Evolutionary conservation across 2,888 invertebrate species (phyloP).

Genomic region (Eupithecia tripunctaria): DNA sequence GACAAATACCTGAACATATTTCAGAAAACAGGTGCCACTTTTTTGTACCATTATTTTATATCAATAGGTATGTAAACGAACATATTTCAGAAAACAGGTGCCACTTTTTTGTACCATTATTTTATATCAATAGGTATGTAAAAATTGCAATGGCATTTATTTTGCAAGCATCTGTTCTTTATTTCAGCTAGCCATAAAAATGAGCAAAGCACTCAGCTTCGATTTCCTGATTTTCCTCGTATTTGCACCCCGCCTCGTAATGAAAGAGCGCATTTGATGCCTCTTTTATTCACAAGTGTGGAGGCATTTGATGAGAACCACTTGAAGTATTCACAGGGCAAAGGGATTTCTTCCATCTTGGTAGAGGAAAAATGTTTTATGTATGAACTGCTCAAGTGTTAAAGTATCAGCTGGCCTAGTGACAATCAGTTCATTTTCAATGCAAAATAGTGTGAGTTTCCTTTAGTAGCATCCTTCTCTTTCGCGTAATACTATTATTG

Average conservation of each 20-base stretch:
- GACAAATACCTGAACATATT: not conserved
- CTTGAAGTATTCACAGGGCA: not conserved
- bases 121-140: not conserved
- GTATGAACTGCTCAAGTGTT: slow-evolving; percentile 1
- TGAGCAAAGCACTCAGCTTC: slow-evolving; percentile 1
- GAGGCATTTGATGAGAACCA: slow-evolving; percentile 11
- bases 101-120: not conserved
- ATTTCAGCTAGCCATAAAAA: slow-evolving; percentile 3
- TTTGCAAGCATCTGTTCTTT: slow-evolving; percentile 6
- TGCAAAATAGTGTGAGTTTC: not conserved
- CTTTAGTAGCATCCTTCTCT: not conserved
- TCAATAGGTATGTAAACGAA: not conserved
- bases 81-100: not conserved
- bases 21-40: not conserved
- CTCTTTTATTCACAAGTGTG: slow-evolving; percentile 18
- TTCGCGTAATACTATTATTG: not conserved
- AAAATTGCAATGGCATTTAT: not conserved
- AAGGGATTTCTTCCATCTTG: slow-evolving; percentile 12
- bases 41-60: not conserved
- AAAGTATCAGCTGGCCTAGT: not conserved
- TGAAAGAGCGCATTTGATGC: slow-evolving; percentile 10
- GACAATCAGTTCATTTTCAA: not conserved
- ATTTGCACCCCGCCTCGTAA: slow-evolving; percentile 8
- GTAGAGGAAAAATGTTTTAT: slow-evolving; percentile 7
- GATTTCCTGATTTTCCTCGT: slow-evolving; percentile 13